A percentile compares a stretch with the other conserved stretches of the same genome.
phyloP scores from a whole-genome alignment of 53 echinoderm and acorn worm species.

The Hippasteria phrygiana region DNA sequence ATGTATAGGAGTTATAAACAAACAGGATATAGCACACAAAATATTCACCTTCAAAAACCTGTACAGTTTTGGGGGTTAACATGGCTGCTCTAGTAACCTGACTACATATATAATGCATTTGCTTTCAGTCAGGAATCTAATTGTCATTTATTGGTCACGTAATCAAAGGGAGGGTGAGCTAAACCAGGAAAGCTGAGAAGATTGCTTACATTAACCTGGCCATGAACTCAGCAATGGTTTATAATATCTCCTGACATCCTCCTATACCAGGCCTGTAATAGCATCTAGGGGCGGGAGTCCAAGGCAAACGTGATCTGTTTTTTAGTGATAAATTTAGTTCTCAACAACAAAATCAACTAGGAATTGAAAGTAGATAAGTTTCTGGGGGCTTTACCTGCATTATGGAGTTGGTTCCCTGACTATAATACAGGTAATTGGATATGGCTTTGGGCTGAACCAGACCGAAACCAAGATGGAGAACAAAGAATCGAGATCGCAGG shows the following conservation, averaged over 20 bases:
- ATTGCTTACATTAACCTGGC: conserved; percentile 40
- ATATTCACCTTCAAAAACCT: too few relatives aligned
- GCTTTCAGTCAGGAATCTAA: neutral
- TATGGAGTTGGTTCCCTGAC: neutral
- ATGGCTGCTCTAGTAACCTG: too few relatives aligned
- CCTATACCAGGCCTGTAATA: neutral
- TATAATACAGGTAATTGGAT: neutral
- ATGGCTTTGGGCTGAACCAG: neutral
- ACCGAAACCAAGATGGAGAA: neutral
- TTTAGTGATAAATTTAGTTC: neutral
- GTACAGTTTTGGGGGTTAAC: too few relatives aligned
- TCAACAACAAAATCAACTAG: neutral
- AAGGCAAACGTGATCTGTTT: neutral
- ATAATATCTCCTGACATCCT: neutral
- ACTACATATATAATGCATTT: too few relatives aligned
- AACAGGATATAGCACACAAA: too few relatives aligned
- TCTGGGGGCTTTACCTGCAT: neutral
- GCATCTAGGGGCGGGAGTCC: neutral
- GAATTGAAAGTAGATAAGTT: neutral
- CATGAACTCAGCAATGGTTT: conserved; percentile 43
- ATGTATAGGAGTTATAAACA: too few relatives aligned
- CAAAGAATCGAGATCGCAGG: too few relatives aligned
- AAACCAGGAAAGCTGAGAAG: conserved; percentile 44
- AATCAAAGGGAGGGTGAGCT: neutral
- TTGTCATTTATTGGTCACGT: conserved; percentile 16